Evolutionary conservation across 1,140 invertebrate species (phyloP).

Genomic region (Lepeophtheirus salmonis): DNA sequence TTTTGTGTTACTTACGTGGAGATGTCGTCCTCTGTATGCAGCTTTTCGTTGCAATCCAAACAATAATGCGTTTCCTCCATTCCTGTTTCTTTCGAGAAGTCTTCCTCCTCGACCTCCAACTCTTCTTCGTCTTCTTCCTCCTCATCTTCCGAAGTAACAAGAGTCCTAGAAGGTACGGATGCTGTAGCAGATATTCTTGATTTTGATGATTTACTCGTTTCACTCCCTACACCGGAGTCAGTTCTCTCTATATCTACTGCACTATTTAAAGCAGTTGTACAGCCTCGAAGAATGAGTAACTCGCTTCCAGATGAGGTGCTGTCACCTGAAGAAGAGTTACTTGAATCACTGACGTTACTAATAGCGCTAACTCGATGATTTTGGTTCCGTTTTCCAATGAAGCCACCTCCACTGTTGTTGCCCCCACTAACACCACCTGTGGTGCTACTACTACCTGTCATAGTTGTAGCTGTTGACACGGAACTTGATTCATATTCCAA

Average conservation of each 20-base stretch:
- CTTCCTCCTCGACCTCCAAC: too few species aligned
- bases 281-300: conserved; percentile 21
- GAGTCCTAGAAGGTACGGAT: conserved; percentile 2
- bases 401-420: not conserved
- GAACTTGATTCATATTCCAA: conserved; percentile 24
- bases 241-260: conserved; percentile 56
- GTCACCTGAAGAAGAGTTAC: conserved; percentile 26
- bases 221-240: conserved; percentile 77
- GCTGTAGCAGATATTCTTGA: conserved; percentile 18
- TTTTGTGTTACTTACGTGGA: not conserved
- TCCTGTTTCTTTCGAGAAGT: not conserved
- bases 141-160: conserved; percentile 1
- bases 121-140: conserved; percentile 15
- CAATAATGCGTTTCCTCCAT: not conserved
- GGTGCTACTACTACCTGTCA: not conserved
- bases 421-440: not conserved
- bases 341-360: conserved; percentile 20
- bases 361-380: conserved; percentile 17
- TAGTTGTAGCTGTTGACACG: not conserved
- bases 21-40: not conserved
- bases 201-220: conserved; percentile 57
- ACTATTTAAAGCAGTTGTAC: conserved; percentile 25
- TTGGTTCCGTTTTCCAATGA: conserved; percentile 5
- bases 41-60: not conserved
- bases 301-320: conserved; percentile 27